phyloP scores from a whole-genome alignment of 2,797 vertebrate genomes.

The Pangasius mekongensis region DNA sequence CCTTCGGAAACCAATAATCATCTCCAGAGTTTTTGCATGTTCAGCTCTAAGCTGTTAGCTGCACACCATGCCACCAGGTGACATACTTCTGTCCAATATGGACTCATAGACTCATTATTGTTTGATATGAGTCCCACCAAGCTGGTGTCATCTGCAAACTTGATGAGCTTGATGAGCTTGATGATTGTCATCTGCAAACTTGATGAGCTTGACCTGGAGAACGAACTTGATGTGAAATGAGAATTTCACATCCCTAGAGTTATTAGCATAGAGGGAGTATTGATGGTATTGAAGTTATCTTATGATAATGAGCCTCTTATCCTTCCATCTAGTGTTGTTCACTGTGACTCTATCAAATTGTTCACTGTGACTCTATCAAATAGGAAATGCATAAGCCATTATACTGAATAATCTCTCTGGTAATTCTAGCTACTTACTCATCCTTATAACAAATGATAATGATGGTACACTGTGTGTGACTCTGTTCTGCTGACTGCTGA shows the following conservation, averaged over 20 bases:
- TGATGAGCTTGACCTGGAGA: too few relatives aligned
- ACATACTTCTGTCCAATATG: background rate
- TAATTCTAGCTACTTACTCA: background rate
- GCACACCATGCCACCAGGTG: background rate
- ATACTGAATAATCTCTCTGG: constrained; percentile 15
- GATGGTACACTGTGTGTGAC: background rate
- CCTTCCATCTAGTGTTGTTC: constrained; percentile 9
- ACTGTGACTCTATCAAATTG: background rate
- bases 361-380: background rate
- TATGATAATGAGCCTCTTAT: constrained; percentile 28
- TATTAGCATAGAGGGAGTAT: too few relatives aligned
- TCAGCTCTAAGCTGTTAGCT: background rate
- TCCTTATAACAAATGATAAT: background rate
- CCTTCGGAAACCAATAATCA: background rate
- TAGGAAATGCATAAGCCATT: background rate
- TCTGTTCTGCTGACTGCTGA: background rate
- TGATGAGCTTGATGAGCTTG: too few relatives aligned
- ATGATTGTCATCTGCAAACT: too few relatives aligned
- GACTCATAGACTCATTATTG: too few relatives aligned
- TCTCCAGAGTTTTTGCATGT: background rate
- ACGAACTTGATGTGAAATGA: background rate
- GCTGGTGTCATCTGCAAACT: too few relatives aligned
- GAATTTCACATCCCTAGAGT: background rate
- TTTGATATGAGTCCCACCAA: too few relatives aligned
- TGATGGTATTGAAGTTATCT: background rate